Evolutionary conservation across 2,888 invertebrate genomes (phyloP).

Genomic region (Agrypnus murinus): DNA sequence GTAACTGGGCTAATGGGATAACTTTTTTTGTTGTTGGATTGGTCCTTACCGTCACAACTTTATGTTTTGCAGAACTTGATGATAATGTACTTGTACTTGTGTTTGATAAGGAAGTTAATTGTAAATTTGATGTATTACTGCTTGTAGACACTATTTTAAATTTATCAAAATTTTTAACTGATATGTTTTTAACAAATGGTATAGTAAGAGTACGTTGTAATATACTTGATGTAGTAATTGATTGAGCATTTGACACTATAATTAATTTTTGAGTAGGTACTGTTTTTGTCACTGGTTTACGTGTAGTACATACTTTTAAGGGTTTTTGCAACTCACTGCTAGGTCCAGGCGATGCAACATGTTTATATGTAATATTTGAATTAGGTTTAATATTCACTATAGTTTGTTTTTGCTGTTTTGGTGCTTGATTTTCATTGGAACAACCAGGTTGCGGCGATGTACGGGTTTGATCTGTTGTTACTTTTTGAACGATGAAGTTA

Average conservation of each 20-base stretch:
- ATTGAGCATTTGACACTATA: slow-evolving; percentile 69
- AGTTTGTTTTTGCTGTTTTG: slow-evolving; percentile 58
- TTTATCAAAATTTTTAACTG: slow-evolving; percentile 69
- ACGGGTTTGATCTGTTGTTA: slow-evolving; percentile 47
- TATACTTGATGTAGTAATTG: slow-evolving; percentile 67
- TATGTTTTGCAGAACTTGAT: slow-evolving; percentile 63
- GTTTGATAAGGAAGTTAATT: slow-evolving; percentile 47
- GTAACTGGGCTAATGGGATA: slow-evolving; percentile 68
- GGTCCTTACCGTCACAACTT: slow-evolving; percentile 68
- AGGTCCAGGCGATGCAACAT: slow-evolving; percentile 54
- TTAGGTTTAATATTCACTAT: slow-evolving; percentile 60
- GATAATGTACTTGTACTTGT: slow-evolving; percentile 57
- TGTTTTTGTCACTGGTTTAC: slow-evolving; percentile 63
- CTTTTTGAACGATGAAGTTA: slow-evolving; percentile 48
- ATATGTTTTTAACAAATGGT: slow-evolving; percentile 68
- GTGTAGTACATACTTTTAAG: slow-evolving; percentile 64
- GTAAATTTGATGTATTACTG: slow-evolving; percentile 49
- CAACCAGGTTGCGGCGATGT: slow-evolving; percentile 55
- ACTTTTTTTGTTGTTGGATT: slow-evolving; percentile 65
- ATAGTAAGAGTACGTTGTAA: slow-evolving; percentile 68
- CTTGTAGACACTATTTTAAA: slow-evolving; percentile 66
- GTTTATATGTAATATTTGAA: slow-evolving; percentile 60
- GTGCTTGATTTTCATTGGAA: slow-evolving; percentile 64
- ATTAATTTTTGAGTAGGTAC: slow-evolving; percentile 68
- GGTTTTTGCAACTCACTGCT: slow-evolving; percentile 60